A percentile compares a stretch with the other conserved stretches of the same genome.
These are phyloP conservation scores for Mythimna ferrago DNA, from an alignment of 2,888 invertebrate genomes.

Conservation along the genomic window DNA sequence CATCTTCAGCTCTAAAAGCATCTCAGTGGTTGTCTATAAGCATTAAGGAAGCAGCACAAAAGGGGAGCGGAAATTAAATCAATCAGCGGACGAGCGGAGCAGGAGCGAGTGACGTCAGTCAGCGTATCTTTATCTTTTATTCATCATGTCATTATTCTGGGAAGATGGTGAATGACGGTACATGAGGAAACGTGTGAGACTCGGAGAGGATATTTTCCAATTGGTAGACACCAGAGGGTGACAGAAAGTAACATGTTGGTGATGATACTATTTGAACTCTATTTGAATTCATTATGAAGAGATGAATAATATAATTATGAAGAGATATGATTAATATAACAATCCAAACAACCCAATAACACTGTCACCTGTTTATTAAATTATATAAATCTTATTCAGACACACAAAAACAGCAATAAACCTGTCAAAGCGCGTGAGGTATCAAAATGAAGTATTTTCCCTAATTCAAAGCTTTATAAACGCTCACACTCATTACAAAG, in stretches of 20 bases:
- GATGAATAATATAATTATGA: too few species aligned
- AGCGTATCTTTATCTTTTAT: slow-evolving; percentile 47
- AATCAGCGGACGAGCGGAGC: slow-evolving; percentile 59
- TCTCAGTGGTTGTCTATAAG: slow-evolving; percentile 48
- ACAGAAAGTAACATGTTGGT: neutral
- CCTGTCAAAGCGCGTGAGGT: slow-evolving; percentile 8
- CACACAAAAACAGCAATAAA: neutral
- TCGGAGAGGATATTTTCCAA: neutral
- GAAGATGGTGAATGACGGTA: neutral
- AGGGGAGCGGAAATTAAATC: slow-evolving; percentile 70
- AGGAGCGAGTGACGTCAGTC: slow-evolving; percentile 48
- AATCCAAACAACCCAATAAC: neutral
- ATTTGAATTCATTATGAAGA: too few species aligned
- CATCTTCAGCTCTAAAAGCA: slow-evolving; percentile 45
- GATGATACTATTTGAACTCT: too few species aligned
- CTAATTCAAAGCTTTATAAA: slow-evolving; percentile 27
- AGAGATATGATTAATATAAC: neutral
- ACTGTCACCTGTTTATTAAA: neutral
- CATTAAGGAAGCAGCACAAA: slow-evolving; percentile 53
- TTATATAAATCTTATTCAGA: neutral
- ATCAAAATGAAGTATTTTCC: slow-evolving; percentile 31
- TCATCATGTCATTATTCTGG: slow-evolving; percentile 47
- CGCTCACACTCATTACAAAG: slow-evolving; percentile 53
- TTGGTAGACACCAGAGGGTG: neutral
- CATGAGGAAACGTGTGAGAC: slow-evolving; percentile 4